These are phyloP conservation scores for Formica exsecta DNA, from an alignment of 1,140 invertebrate genomes.

Conservation along the genomic window DNA sequence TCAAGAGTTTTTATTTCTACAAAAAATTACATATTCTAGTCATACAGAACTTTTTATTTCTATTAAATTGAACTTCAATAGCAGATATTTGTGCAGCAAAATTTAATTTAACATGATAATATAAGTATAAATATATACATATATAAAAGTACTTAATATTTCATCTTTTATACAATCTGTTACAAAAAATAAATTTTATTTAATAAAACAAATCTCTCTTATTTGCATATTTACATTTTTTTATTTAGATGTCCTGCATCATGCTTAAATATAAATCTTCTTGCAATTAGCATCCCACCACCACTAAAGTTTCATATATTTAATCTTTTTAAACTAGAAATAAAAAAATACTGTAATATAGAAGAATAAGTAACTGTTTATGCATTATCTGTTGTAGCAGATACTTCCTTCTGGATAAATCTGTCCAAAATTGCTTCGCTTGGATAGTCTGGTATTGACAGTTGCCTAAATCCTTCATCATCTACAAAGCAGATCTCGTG, in stretches of 20 bases:
- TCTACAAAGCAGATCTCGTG: slow-evolving; percentile 99
- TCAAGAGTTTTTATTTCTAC: slow-evolving; percentile 16
- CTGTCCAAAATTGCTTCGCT: slow-evolving; percentile 93
- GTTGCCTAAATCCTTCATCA: slow-evolving; percentile 95
- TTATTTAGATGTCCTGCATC: not conserved
- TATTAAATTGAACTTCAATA: not conserved
- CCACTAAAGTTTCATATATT: not conserved
- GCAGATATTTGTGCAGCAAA: not conserved
- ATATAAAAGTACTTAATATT: not conserved
- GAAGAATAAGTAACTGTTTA: not conserved
- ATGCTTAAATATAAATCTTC: slow-evolving; percentile 3
- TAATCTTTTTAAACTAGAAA: slow-evolving; percentile 13
- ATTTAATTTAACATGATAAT: slow-evolving; percentile 4
- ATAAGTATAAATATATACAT: slow-evolving; percentile 17
- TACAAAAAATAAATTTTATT: slow-evolving; percentile 9
- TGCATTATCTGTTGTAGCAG: not conserved
- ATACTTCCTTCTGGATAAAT: slow-evolving; percentile 91
- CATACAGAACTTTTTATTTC: not conserved
- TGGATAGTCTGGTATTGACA: slow-evolving; percentile 95
- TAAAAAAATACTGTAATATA: not conserved
- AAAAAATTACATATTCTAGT: not conserved
- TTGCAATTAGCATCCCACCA: slow-evolving; percentile 5
- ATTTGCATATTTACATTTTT: slow-evolving; percentile 35
- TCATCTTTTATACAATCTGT: slow-evolving; percentile 3
- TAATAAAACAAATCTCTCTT: slow-evolving; percentile 28